phyloP scores from a whole-genome alignment of 2,797 vertebrate species.

The Hephaestus fuliginosus region DNA sequence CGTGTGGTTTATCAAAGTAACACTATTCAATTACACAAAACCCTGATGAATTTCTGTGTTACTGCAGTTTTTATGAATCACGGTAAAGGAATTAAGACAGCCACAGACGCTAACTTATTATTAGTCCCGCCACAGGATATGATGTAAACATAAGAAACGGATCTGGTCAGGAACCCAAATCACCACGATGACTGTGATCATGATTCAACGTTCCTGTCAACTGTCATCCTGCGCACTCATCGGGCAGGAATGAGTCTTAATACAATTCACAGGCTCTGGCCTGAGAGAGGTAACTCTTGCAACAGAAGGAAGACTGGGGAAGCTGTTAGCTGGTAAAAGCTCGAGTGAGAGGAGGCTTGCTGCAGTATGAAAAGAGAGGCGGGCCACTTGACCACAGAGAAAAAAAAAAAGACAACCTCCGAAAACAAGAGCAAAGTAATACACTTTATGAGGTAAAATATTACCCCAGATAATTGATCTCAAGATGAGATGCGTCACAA shows the following conservation, averaged over 20 bases:
- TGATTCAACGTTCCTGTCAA: conserved; percentile 67
- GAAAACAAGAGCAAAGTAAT: neutral
- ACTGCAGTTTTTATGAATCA: conserved; percentile 43
- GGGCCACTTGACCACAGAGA: neutral
- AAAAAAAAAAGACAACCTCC: neutral
- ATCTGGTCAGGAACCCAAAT: conserved; percentile 31
- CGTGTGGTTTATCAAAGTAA: conserved; percentile 46
- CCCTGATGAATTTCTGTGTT: conserved; percentile 6
- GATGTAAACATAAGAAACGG: conserved; percentile 47
- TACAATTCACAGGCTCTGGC: conserved; percentile 14
- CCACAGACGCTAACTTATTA: conserved; percentile 41
- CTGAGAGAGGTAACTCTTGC: conserved; percentile 10
- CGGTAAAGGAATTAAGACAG: conserved; percentile 12
- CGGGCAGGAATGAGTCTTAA: conserved; percentile 50
- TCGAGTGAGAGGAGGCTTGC: neutral
- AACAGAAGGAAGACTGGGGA: conserved; percentile 23
- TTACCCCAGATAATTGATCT: neutral
- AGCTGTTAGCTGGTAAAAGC: neutral
- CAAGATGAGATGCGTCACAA: neutral
- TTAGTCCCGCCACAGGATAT: conserved; percentile 56
- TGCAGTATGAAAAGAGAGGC: conserved; percentile 8
- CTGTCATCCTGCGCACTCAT: conserved; percentile 53
- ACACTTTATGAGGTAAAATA: neutral
- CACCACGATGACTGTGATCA: conserved; percentile 46
- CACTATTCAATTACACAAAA: conserved; percentile 37